These are phyloP conservation scores for Euwallacea fornicatus DNA, from an alignment of 1,140 invertebrate genomes.

Conservation along the genomic window DNA sequence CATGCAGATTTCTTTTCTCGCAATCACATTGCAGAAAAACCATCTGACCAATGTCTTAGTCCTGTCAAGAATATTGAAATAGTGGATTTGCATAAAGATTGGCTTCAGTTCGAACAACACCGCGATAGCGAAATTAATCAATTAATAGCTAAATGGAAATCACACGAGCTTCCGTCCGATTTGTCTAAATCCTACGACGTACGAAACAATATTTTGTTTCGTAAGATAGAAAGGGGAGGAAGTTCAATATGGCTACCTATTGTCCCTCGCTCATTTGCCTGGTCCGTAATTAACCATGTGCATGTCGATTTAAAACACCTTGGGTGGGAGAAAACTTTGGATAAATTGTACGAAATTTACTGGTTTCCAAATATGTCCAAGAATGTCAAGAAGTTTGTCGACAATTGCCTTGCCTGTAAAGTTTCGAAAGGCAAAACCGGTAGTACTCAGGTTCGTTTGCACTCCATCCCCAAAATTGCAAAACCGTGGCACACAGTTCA, in stretches of 20 bases:
- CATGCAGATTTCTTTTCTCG: no score
- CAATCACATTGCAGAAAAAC: constrained; percentile 13
- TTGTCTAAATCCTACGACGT: no score
- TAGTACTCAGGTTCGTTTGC: neutral
- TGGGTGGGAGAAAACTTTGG: constrained; percentile 45
- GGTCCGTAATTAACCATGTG: constrained; percentile 41
- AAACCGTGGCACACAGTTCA: constrained; percentile 26
- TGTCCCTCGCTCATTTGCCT: constrained; percentile 38
- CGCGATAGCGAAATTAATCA: no score
- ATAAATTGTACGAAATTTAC: constrained; percentile 46
- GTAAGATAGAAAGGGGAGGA: constrained; percentile 34
- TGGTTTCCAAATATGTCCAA: constrained; percentile 47
- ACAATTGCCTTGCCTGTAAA: constrained; percentile 44
- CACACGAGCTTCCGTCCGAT: no score
- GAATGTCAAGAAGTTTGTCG: constrained; percentile 44
- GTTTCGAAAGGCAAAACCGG: constrained; percentile 39
- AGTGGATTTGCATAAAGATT: no score
- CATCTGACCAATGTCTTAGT: neutral
- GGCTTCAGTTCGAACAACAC: no score
- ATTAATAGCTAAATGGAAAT: no score
- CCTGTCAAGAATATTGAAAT: no score
- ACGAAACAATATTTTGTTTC: constrained; percentile 7
- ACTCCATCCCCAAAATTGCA: constrained; percentile 19
- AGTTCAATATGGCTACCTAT: constrained; percentile 39
- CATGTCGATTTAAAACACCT: constrained; percentile 43